phyloP scores from a whole-genome alignment of 2,113 vertebrate species.

The Clinocottus analis region DNA sequence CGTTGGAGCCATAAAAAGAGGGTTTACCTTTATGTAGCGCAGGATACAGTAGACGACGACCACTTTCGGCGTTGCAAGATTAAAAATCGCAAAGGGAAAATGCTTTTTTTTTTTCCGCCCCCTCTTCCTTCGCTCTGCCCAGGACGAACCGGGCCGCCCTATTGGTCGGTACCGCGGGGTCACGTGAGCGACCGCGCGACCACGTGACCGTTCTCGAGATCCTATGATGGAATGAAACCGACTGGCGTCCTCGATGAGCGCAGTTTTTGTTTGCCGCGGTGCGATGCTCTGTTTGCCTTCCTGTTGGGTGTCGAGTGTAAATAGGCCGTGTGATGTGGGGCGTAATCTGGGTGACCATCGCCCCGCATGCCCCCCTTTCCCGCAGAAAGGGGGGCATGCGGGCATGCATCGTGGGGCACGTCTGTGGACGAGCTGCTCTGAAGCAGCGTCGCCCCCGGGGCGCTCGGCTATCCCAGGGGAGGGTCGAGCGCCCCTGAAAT shows the following conservation, averaged over 20 bases:
- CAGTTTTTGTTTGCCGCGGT: conserved; percentile 32
- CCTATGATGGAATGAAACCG: conserved; percentile 71
- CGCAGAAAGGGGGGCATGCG: conserved; percentile 67
- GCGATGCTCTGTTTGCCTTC: conserved; percentile 21
- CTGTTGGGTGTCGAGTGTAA: conserved; percentile 69
- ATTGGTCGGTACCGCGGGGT: conserved; percentile 84
- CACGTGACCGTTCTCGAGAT: conserved; percentile 84
- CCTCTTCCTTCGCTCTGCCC: conserved; percentile 77
- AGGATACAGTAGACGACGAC: conserved; percentile 84
- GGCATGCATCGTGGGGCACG: conserved; percentile 66
- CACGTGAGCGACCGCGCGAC: conserved; percentile 80
- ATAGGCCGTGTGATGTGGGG: conserved; percentile 70
- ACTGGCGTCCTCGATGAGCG: conserved; percentile 68
- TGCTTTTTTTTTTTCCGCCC: conserved; percentile 73
- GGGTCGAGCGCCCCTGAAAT: conserved; percentile 41
- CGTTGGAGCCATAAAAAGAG: conserved; percentile 29
- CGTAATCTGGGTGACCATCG: conserved; percentile 73
- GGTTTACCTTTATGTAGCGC: conserved; percentile 77
- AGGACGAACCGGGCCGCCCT: conserved; percentile 78
- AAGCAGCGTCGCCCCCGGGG: conserved; percentile 68
- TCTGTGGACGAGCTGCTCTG: conserved; percentile 67
- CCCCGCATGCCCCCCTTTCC: conserved; percentile 1
- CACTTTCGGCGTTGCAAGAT: conserved; percentile 86
- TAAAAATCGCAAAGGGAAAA: conserved; percentile 86
- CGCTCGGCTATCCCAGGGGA: conserved; percentile 25